Conservation (phyloP, 2,888 invertebrate species). For the Elegia similella region DNA sequence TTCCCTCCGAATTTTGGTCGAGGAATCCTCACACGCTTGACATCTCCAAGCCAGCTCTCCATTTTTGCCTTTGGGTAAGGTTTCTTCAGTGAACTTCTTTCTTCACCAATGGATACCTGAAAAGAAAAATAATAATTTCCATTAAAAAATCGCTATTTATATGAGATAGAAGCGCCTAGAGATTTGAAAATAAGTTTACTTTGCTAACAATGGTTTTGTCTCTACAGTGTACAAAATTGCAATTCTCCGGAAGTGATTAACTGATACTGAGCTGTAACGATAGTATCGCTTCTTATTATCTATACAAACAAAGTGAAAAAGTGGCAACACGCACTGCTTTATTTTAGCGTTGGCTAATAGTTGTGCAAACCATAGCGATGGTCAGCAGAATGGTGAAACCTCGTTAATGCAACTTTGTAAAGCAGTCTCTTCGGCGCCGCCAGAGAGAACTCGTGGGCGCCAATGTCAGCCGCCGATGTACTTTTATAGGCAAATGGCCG, state of each 20-base stretch:
- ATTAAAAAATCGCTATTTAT: background rate
- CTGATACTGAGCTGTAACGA: slow-evolving; percentile 17
- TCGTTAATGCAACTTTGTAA: slow-evolving; percentile 36
- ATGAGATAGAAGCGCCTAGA: too few species aligned
- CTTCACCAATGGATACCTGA: slow-evolving; percentile 15
- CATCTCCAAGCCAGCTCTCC: slow-evolving; percentile 93
- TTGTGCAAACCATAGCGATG: slow-evolving; percentile 56
- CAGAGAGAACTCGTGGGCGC: slow-evolving; percentile 33
- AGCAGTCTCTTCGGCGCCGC: slow-evolving; percentile 30
- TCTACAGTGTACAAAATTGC: background rate
- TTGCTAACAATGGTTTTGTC: background rate
- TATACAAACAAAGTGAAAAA: slow-evolving; percentile 38
- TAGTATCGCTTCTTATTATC: slow-evolving; percentile 29
- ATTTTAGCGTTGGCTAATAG: slow-evolving; percentile 45
- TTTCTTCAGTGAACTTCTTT: background rate
- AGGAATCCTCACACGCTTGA: slow-evolving; percentile 91
- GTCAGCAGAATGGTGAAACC: slow-evolving; percentile 55
- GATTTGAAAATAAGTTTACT: too few species aligned
- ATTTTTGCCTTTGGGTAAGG: slow-evolving; percentile 58
- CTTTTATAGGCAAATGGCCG: slow-evolving; percentile 16
- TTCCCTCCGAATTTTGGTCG: slow-evolving; percentile 90
- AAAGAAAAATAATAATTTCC: slow-evolving; percentile 13
- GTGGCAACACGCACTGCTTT: slow-evolving; percentile 43
- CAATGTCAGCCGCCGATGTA: slow-evolving; percentile 32
- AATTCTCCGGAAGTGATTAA: slow-evolving; percentile 23